Evolutionary conservation across 2,797 vertebrate species (phyloP).

Genomic region (Falco concolor): DNA sequence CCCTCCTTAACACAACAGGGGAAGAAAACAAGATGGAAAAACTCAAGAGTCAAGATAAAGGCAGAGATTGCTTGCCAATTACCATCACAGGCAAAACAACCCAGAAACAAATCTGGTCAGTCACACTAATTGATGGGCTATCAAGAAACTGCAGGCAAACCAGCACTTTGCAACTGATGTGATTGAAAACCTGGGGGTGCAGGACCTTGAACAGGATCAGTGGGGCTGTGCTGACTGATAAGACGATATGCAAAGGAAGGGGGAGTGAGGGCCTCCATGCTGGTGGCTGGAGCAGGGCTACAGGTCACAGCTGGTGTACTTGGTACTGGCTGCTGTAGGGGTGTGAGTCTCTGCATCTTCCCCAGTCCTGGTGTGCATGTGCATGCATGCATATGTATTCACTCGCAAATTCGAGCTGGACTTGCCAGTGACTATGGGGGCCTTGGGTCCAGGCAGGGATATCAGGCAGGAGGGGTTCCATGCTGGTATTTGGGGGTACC

Average conservation of each 20-base stretch:
- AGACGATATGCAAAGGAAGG: neutral
- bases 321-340: neutral
- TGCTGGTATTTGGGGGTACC: neutral
- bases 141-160: neutral
- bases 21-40: neutral
- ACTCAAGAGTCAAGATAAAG: neutral
- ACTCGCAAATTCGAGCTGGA: neutral
- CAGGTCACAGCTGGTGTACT: neutral
- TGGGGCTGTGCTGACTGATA: neutral
- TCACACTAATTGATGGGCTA: neutral
- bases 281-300: neutral
- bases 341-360: neutral
- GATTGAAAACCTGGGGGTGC: neutral
- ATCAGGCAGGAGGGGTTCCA: accelerated
- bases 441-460: neutral
- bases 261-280: neutral
- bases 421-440: neutral
- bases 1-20: neutral
- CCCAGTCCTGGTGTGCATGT: too few species aligned
- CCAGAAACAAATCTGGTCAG: neutral
- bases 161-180: accelerated
- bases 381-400: accelerated
- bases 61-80: neutral
- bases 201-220: accelerated
- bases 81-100: too few species aligned